Conservation (phyloP, 2,113 vertebrate genomes). For the Callithrix jacchus region DNA sequence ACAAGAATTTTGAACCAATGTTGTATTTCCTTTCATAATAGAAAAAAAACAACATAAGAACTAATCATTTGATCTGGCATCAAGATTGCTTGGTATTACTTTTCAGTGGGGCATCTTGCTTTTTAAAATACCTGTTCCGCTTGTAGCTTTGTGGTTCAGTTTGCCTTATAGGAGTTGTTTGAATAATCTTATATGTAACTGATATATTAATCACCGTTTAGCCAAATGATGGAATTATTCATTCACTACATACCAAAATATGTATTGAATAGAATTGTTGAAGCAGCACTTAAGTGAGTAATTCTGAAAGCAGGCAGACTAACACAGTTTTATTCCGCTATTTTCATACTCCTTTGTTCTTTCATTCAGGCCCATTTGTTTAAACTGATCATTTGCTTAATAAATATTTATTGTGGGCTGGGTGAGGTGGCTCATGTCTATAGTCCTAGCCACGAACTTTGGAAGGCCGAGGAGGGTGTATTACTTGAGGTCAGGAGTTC, state of each 20-base stretch:
- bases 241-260: not conserved
- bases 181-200: not conserved
- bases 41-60: not conserved
- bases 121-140: not conserved
- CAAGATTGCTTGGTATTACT: not conserved
- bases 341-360: not conserved
- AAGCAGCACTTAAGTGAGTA: not conserved
- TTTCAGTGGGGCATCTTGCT: not conserved
- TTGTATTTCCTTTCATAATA: not conserved
- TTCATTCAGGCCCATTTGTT: not conserved
- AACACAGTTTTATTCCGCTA: not conserved
- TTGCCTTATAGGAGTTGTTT: not conserved
- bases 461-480: too few species aligned
- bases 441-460: too few species aligned
- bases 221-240: not conserved
- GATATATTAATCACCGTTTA: not conserved
- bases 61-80: not conserved
- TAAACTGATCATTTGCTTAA: not conserved
- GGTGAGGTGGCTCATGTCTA: too few species aligned
- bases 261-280: not conserved
- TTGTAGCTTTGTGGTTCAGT: not conserved
- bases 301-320: not conserved
- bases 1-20: not conserved
- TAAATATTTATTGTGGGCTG: not conserved
- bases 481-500: too few species aligned